Conservation (phyloP, 2,888 invertebrate genomes). For the Campoplex nolae region DNA sequence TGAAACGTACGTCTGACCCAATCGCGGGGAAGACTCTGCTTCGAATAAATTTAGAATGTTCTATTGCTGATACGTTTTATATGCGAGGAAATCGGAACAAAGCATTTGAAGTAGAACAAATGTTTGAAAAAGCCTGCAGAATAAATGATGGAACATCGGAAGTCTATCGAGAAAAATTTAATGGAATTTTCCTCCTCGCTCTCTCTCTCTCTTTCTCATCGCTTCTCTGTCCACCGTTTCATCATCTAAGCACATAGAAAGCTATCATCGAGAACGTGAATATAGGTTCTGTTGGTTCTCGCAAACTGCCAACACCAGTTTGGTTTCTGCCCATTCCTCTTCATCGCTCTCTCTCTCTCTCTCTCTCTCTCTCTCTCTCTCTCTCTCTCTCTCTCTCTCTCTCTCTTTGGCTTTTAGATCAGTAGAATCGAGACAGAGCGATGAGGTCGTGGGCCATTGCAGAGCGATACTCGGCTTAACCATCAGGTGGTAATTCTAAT, state of each 20-base stretch:
- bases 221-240: slow-evolving; percentile 1
- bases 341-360: background rate
- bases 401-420: slow-evolving; percentile 8
- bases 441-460: slow-evolving; percentile 45
- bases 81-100: background rate
- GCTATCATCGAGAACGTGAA: slow-evolving; percentile 50
- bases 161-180: background rate
- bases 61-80: background rate
- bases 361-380: background rate
- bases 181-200: background rate
- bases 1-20: background rate
- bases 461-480: slow-evolving; percentile 57
- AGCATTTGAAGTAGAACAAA: background rate
- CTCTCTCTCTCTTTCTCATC: slow-evolving; percentile 26
- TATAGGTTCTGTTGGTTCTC: slow-evolving; percentile 31
- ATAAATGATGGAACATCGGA: background rate
- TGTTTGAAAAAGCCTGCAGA: background rate
- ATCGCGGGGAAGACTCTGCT: background rate
- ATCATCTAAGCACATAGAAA: slow-evolving; percentile 46
- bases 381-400: slow-evolving; percentile 7
- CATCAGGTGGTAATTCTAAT: slow-evolving; percentile 68
- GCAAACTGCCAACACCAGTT: slow-evolving; percentile 52
- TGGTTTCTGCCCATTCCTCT: slow-evolving; percentile 53
- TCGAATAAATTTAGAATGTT: background rate
- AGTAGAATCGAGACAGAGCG: background rate